Percentiles rank a stretch among this genome's conserved stretches.
phyloP scores from a whole-genome alignment of 2,113 vertebrate species.

The Phasianus colchicus region DNA sequence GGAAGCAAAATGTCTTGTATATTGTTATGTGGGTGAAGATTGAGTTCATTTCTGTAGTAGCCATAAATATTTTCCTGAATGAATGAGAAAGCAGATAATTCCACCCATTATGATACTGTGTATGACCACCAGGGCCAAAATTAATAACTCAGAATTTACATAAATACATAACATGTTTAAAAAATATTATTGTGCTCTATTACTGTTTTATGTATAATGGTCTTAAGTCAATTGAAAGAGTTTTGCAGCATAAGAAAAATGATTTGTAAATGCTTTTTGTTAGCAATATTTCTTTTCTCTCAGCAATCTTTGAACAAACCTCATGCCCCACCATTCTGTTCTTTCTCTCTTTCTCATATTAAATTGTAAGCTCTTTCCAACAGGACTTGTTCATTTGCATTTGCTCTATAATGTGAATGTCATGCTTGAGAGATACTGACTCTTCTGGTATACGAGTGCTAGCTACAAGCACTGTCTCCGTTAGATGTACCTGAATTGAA shows the following conservation, averaged over 20 bases:
- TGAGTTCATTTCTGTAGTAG: not conserved
- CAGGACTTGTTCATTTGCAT: conserved; percentile 46
- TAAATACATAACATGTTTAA: not conserved
- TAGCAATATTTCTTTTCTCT: not conserved
- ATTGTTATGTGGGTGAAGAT: not conserved
- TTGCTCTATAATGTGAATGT: conserved; percentile 47
- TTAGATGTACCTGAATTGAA: conserved; percentile 63
- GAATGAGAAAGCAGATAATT: not conserved
- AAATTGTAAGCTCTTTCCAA: conserved; percentile 33
- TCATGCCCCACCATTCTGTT: not conserved
- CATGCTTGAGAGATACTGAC: conserved; percentile 56
- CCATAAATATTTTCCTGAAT: not conserved
- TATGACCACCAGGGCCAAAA: not conserved
- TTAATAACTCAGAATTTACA: not conserved
- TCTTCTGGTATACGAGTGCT: conserved; percentile 40
- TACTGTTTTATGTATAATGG: not conserved
- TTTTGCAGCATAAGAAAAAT: not conserved
- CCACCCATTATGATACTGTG: not conserved
- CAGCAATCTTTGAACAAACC: no score
- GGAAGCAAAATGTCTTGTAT: not conserved
- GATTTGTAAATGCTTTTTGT: not conserved
- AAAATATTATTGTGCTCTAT: not conserved
- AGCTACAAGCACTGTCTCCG: conserved; percentile 1
- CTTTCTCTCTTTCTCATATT: not conserved
- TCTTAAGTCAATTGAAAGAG: not conserved